Conservation (phyloP, 1,140 invertebrate genomes). For the Plectrocnemia conspersa region DNA sequence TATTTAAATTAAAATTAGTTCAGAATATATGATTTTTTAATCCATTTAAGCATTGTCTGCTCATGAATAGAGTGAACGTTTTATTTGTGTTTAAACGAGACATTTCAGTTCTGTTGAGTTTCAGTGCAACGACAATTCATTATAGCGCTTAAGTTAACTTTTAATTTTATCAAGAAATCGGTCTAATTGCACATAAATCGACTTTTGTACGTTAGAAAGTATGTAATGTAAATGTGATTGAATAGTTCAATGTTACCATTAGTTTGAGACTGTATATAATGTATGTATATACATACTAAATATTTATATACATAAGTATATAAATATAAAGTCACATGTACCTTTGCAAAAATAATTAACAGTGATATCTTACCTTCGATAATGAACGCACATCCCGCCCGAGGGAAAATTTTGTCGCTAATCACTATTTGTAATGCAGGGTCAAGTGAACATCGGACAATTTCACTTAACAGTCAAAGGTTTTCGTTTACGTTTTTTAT, state of each 20-base stretch:
- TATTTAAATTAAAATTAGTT: too few species aligned
- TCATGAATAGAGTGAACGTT: too few species aligned
- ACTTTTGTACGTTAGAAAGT: constrained; percentile 25
- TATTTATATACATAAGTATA: constrained; percentile 15
- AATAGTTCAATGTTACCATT: constrained; percentile 25
- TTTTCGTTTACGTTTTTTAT: not conserved
- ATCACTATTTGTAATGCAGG: constrained; percentile 19
- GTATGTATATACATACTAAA: constrained; percentile 10
- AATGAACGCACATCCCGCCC: constrained; percentile 21
- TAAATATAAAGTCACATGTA: constrained; percentile 26
- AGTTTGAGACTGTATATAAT: constrained; percentile 5
- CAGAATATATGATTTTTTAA: too few species aligned
- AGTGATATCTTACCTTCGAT: constrained; percentile 14
- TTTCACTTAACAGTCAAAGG: not conserved
- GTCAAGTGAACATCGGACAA: constrained; percentile 18
- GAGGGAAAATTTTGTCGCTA: constrained; percentile 1
- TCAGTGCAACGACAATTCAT: constrained; percentile 18
- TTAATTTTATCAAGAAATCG: constrained; percentile 17
- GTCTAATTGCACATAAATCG: constrained; percentile 26
- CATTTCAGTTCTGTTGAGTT: not conserved
- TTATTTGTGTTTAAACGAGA: too few species aligned
- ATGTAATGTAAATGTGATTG: constrained; percentile 23
- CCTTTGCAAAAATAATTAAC: constrained; percentile 24
- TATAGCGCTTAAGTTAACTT: constrained; percentile 14
- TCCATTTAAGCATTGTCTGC: too few species aligned